A percentile compares a stretch with the other conserved stretches of the same genome.
These are phyloP conservation scores for human DNA, from an alignment of 2,113 vertebrate genomes.

Conservation along the genomic window DNA sequence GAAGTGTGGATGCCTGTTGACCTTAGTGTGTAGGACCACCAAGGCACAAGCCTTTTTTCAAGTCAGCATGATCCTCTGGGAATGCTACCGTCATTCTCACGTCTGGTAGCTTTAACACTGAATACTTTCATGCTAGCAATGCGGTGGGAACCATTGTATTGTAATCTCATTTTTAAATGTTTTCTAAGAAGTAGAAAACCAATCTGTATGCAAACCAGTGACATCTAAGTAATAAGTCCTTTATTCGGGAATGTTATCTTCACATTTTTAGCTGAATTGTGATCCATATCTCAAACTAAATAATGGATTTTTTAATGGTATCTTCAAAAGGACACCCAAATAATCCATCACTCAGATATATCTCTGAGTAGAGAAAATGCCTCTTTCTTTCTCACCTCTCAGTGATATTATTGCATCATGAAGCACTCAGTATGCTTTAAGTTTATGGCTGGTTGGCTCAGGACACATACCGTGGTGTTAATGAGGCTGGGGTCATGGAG, in stretches of 20 bases:
- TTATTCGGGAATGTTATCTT: slow-evolving; percentile 50
- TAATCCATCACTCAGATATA: slow-evolving; percentile 50
- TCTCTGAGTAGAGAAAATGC: slow-evolving; percentile 44
- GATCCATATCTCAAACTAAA: slow-evolving; percentile 61
- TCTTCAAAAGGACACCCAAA: slow-evolving; percentile 51
- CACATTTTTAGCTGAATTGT: slow-evolving; percentile 59
- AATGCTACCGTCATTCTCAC: not conserved
- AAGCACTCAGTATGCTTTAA: not conserved
- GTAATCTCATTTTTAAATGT: slow-evolving; percentile 39
- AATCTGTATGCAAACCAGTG: slow-evolving; percentile 51
- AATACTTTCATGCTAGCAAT: not conserved
- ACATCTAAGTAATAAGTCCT: slow-evolving; percentile 49
- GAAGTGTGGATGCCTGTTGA: not conserved
- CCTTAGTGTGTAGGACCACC: not conserved
- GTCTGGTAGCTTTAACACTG: not conserved
- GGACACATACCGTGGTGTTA: not conserved
- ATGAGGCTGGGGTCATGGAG: slow-evolving; percentile 10
- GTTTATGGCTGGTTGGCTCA: not conserved
- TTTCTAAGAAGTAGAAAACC: slow-evolving; percentile 35
- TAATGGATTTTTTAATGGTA: slow-evolving; percentile 55
- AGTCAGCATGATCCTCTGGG: not conserved
- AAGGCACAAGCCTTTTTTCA: not conserved
- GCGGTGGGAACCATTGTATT: not conserved
- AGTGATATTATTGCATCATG: not conserved
- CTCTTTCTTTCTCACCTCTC: slow-evolving; percentile 38